phyloP scores from a whole-genome alignment of 2,888 invertebrate genomes.

The Xanthorhoe designata region DNA sequence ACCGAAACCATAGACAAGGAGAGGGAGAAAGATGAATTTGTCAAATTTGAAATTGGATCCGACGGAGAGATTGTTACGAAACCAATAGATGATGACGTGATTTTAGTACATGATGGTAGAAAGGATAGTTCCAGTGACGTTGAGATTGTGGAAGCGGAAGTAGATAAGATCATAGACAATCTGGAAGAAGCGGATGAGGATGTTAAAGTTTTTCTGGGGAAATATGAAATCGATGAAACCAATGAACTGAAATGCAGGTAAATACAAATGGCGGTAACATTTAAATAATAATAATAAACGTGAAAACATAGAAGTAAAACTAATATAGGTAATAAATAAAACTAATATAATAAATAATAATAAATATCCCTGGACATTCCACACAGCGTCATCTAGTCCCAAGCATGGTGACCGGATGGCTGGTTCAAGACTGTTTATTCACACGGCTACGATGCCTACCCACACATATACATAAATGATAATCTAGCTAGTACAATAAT shows the following conservation, averaged over 20 bases:
- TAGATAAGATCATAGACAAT: constrained; percentile 73
- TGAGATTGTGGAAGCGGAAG: constrained; percentile 72
- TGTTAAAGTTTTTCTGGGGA: constrained; percentile 76
- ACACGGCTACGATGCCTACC: no score
- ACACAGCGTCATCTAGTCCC: no score
- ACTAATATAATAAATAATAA: no score
- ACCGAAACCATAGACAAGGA: constrained; percentile 48
- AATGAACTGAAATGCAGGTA: constrained; percentile 76
- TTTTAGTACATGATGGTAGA: constrained; percentile 61
- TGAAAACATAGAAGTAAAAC: no score
- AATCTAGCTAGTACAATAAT: no score
- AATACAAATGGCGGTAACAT: neutral
- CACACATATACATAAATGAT: no score
- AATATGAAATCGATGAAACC: constrained; percentile 61
- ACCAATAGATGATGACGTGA: constrained; percentile 64
- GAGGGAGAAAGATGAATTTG: constrained; percentile 62
- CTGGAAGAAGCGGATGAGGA: constrained; percentile 78
- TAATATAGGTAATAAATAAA: no score
- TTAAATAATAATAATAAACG: no score
- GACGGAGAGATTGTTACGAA: constrained; percentile 74
- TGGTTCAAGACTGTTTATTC: no score
- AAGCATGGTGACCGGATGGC: no score
- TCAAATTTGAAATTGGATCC: constrained; percentile 77
- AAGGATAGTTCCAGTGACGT: constrained; percentile 71
- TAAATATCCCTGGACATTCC: no score